Conservation (phyloP, 2,113 vertebrate genomes). For the Fregetta grallaria region DNA sequence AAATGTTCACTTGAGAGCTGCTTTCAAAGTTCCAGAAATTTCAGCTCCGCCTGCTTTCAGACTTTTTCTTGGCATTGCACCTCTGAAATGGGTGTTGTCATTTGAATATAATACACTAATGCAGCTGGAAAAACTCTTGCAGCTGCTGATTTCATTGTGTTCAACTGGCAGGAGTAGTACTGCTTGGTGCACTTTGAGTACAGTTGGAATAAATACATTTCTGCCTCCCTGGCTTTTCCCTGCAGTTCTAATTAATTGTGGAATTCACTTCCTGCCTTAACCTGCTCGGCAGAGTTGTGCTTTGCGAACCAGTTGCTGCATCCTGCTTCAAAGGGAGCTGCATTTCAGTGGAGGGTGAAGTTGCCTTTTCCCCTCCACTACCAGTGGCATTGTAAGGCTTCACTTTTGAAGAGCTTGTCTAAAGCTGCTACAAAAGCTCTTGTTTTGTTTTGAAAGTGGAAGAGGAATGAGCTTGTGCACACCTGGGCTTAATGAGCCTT, state of each 20-base stretch:
- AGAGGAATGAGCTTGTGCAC: neutral
- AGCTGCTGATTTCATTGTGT: conserved; percentile 29
- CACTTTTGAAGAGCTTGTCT: neutral
- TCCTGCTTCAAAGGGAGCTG: conserved; percentile 7
- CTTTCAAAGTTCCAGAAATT: conserved; percentile 16
- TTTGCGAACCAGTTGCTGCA: neutral
- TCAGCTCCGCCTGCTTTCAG: conserved; percentile 37
- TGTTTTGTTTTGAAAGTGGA: neutral
- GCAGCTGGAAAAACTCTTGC: conserved; percentile 18
- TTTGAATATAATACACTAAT: neutral
- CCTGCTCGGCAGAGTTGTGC: conserved; percentile 17
- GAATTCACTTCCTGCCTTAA: conserved; percentile 61
- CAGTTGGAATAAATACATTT: conserved; percentile 45
- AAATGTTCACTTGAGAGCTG: neutral
- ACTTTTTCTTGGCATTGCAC: conserved; percentile 35
- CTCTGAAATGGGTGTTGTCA: conserved; percentile 34
- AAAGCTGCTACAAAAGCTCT: neutral
- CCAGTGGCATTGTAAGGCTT: neutral
- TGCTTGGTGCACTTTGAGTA: conserved; percentile 28
- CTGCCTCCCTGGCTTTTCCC: conserved; percentile 41
- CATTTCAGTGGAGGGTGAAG: neutral
- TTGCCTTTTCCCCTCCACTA: neutral
- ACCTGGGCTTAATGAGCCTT: neutral
- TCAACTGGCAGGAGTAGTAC: conserved; percentile 16
- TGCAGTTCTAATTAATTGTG: conserved; percentile 51